Evolutionary conservation across 2,888 invertebrate species (phyloP), one percentile per base, ranked within the genome.

Genomic region (Idaea dimidiata): DNA sequence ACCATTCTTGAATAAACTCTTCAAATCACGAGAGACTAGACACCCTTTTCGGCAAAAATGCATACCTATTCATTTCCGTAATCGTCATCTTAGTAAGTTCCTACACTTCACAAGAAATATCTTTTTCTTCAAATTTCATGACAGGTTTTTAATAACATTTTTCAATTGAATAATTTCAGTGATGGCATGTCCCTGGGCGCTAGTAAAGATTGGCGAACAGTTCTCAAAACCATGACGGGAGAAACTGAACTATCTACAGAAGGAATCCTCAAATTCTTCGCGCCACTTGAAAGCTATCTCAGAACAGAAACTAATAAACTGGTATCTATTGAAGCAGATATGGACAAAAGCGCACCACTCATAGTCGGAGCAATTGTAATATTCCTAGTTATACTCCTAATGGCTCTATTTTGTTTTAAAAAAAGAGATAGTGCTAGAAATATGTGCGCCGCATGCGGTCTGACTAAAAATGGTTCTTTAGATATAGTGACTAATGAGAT

Each of bases 101-200:
- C n/a, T n/a, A n/a, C n/a, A n/a, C n/a, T n/a, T n/a, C n/a, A n/a
- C n/a, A n/a, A n/a, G n/a, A n/a, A n/a, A n/a, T n/a, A n/a, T n/a
- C n/a, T n/a, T n/a, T n/a, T n/a, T n/a, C n/a, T n/a, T n/a, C n/a
- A n/a, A n/a, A n/a, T n/a, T n/a, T n/a, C n/a, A n/a, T n/a, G n/a
- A n/a, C n/a, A n/a, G n/a, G n/a, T n/a, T n/a, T n/a, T n/a, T n/a
- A n/a, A 32, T 8, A 8, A 67, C 31, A 17, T n/a, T 60, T 62
- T 60, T 59, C 14, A 17, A 18, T 62, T 53, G 56, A 17, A 18
- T 0, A n/a, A 59, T 78, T 88, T 75, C 78, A 94, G 92, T 18
- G 78, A 84, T 18, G 92, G 91, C 1, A 92, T 91, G 91, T 79
- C 89, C 0, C 79, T 91, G 17, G 92, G 92, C 0, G 91, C 91